These are phyloP conservation scores for Chromobotia macracanthus DNA, from an alignment of 2,797 vertebrate species.

Conservation along the genomic window DNA sequence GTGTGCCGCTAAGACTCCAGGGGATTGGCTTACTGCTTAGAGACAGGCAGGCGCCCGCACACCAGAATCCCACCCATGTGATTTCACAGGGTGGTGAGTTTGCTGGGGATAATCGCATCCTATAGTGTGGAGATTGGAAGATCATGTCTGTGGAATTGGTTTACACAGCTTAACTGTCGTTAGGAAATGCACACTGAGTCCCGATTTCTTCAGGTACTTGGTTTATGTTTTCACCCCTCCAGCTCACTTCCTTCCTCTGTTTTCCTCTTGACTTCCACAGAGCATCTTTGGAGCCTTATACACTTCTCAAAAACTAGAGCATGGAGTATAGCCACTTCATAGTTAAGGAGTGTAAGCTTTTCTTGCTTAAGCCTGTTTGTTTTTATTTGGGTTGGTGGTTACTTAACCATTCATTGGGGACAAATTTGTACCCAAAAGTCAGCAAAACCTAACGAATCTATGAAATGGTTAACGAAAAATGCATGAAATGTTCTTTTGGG, in stretches of 20 bases:
- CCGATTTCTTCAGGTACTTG: constrained; percentile 42
- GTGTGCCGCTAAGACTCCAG: constrained; percentile 64
- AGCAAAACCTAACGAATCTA: too few species aligned
- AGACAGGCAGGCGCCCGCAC: constrained; percentile 77
- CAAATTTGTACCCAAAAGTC: too few species aligned
- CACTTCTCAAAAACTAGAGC: constrained; percentile 19
- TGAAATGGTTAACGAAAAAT: too few species aligned
- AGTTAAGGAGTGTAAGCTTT: background rate
- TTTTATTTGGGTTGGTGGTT: background rate
- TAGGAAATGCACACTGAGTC: constrained; percentile 58
- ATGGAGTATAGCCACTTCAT: background rate
- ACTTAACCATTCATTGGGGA: too few species aligned
- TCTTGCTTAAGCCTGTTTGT: background rate
- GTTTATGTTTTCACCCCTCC: constrained; percentile 45
- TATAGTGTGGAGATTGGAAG: constrained; percentile 67
- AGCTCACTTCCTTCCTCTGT: constrained; percentile 42
- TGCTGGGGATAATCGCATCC: constrained; percentile 70
- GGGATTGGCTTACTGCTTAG: constrained; percentile 78
- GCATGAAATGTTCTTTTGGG: too few species aligned
- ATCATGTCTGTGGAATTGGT: constrained; percentile 66
- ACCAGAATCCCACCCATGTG: constrained; percentile 68
- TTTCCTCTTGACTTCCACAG: constrained; percentile 21
- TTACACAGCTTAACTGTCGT: constrained; percentile 66
- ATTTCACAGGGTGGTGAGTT: constrained; percentile 71
- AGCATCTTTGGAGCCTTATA: constrained; percentile 22